Conservation (phyloP, 2,113 vertebrate species). For the Chaetops frenatus region DNA sequence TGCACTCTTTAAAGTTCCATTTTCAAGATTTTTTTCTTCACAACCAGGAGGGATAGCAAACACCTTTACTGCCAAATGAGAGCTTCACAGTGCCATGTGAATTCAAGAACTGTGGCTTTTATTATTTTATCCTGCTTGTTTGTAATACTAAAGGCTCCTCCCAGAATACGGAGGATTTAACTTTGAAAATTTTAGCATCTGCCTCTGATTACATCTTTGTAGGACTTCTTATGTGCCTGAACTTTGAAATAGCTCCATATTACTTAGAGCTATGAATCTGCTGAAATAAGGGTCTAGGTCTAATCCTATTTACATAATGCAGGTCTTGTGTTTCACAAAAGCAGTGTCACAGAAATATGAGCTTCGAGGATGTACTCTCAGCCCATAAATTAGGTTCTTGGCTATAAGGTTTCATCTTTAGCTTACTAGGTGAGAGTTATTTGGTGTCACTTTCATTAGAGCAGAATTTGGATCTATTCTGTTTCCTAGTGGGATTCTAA, state of each 20-base stretch:
- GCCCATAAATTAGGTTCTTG: not conserved
- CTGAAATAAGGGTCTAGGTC: not conserved
- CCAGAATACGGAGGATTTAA: not conserved
- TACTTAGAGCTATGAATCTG: not conserved
- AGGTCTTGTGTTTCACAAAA: conserved; percentile 17
- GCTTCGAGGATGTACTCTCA: not conserved
- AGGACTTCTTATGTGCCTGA: not conserved
- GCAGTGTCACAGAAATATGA: not conserved
- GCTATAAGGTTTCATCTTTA: not conserved
- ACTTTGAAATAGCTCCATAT: not conserved
- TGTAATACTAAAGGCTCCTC: not conserved
- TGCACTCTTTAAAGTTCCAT: not conserved
- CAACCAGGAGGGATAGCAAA: not conserved
- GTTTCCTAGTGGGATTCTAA: not conserved
- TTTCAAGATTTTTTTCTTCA: not conserved
- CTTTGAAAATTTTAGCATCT: conserved; percentile 23
- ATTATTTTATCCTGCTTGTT: not conserved
- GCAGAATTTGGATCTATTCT: not conserved
- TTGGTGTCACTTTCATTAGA: not conserved
- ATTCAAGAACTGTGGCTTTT: not conserved
- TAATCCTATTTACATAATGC: not conserved
- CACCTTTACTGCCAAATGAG: not conserved
- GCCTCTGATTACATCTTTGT: conserved; percentile 6
- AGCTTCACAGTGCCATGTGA: not conserved
- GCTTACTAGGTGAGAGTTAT: conserved; percentile 7